Evolutionary conservation across 92 coral and sea anemone genomes (phyloP).

Genomic region (Actinostola sp.): DNA sequence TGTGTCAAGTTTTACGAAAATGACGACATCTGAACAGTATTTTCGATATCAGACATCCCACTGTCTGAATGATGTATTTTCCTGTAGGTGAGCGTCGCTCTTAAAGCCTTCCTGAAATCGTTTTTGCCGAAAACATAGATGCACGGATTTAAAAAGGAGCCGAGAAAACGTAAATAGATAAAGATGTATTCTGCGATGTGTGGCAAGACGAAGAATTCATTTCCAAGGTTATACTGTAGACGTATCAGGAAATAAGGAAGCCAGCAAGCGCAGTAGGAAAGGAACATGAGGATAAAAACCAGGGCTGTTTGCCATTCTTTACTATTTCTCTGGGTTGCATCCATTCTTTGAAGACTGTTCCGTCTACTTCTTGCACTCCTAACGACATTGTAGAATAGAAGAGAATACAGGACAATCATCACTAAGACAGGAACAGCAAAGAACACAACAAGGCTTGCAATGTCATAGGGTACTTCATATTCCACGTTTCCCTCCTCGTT

Average conservation of each 20-base stretch:
- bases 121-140: constrained; percentile 39
- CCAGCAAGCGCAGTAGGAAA: constrained; percentile 60
- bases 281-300: constrained; percentile 54
- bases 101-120: constrained; percentile 35
- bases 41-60: too few species aligned
- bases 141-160: constrained; percentile 27
- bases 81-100: too few species aligned
- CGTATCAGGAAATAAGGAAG: constrained; percentile 60
- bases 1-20: too few species aligned
- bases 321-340: constrained; percentile 3
- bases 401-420: constrained; percentile 58
- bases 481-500: background rate
- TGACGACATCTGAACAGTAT: too few species aligned
- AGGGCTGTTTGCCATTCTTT: constrained; percentile 58
- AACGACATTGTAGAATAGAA: constrained; percentile 53
- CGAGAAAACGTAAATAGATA: constrained; percentile 25
- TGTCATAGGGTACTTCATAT: constrained; percentile 45
- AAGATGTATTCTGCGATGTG: constrained; percentile 23
- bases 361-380: constrained; percentile 30
- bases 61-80: too few species aligned
- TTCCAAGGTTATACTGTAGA: constrained; percentile 49
- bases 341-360: background rate
- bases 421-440: constrained; percentile 51
- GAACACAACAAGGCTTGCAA: constrained; percentile 48
- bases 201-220: constrained; percentile 31